phyloP scores from a whole-genome alignment of 2,888 invertebrate genomes.

The Cerastoderma edule region DNA sequence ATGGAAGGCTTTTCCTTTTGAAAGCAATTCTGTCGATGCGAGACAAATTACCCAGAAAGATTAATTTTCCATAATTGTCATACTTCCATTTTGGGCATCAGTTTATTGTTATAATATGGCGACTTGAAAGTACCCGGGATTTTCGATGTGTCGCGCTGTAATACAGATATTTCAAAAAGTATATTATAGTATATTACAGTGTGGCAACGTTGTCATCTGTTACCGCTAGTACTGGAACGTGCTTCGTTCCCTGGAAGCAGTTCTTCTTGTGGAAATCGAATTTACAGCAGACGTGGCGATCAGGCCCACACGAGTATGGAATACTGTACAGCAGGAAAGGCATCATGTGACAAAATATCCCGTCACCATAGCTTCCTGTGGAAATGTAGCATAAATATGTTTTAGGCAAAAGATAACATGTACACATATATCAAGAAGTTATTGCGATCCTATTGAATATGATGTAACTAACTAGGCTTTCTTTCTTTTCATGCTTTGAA shows the following conservation, averaged over 20 bases:
- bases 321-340: conserved; percentile 99
- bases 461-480: too few relatives aligned
- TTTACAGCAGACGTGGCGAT: conserved; percentile 97
- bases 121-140: too few relatives aligned
- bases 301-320: conserved; percentile 97
- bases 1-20: too few relatives aligned
- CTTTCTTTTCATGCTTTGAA: too few relatives aligned
- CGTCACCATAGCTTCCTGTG: conserved; percentile 14
- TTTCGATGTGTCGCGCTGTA: too few relatives aligned
- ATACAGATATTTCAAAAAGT: neutral
- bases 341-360: conserved; percentile 97
- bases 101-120: too few relatives aligned
- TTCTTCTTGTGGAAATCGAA: conserved; percentile 98
- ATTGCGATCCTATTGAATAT: too few relatives aligned
- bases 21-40: too few relatives aligned
- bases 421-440: too few relatives aligned
- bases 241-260: conserved; percentile 94
- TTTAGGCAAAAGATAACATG: conserved; percentile 3
- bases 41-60: too few relatives aligned
- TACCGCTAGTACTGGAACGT: conserved; percentile 91
- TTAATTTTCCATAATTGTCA: too few relatives aligned
- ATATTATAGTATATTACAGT: conserved; percentile 86
- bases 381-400: conserved; percentile 8
- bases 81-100: too few relatives aligned
- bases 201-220: conserved; percentile 92